Evolutionary conservation across 2,888 invertebrate genomes (phyloP), one percentile per base, ranked within the genome.

Genomic region (Euspilapteryx auroguttella): DNA sequence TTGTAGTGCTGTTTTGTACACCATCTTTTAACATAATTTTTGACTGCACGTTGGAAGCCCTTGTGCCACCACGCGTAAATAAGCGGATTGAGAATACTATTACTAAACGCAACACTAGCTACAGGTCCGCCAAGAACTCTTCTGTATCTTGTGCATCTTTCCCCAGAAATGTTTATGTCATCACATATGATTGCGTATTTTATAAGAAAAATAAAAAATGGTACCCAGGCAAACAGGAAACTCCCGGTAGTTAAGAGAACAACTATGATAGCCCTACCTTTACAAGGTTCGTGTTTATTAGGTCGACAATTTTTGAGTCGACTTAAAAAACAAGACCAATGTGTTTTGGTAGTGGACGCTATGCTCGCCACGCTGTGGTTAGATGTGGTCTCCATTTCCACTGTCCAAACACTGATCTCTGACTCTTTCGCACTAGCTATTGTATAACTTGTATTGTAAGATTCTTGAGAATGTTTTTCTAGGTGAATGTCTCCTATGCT

Each of bases 61-160:
- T 80, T 82, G 45, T 85, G 83, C 84, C 84, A 85, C 83, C 83
- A 85, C 0, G 83, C 83, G 42, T 84, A 85, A 37, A 85, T 83
- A 13, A 85, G 47, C 1, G 85, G 85, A 45, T 84, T 83, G 1
- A 84, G 41, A 25, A 83, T 45, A 38, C 82, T 82, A 40, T 83
- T 84, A 1, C 71, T 40, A 37, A 83, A 79, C 1, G 83, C 83
- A 25, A 84, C 47, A 14, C 80, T 75, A 1, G 80, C 78, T 23
- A 83, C 44, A 1, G 83, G 83, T 25, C 81, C 80, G 1, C 78
- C 78, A 1, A 83, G 61, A 21, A 81, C n/a, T n/a, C n/a, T n/a
- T n/a, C n/a, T n/a, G n/a, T n/a, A n/a, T n/a, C n/a, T n/a, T n/a
- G n/a, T n/a, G n/a, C n/a, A n/a, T n/a, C n/a, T n/a, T n/a, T n/a